Percentiles rank a stretch among this genome's conserved stretches.
phyloP scores from a whole-genome alignment of 2,888 invertebrate genomes.

The Campoplex capitator region DNA sequence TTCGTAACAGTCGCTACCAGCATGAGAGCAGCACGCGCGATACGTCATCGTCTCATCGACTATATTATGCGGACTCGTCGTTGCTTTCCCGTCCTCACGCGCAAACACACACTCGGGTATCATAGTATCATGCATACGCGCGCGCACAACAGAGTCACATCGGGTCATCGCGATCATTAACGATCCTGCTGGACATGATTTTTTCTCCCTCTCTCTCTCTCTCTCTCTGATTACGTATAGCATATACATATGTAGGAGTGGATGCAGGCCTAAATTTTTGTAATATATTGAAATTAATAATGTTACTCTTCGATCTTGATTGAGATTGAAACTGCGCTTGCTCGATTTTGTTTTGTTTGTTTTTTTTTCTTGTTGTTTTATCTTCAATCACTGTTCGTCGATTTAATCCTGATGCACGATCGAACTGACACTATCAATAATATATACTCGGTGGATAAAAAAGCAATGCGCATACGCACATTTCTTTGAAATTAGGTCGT shows the following conservation, averaged over 20 bases:
- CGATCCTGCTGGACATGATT: background rate
- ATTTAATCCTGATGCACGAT: slow-evolving; percentile 43
- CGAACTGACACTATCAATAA: background rate
- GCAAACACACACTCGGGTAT: background rate
- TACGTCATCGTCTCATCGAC: slow-evolving; percentile 63
- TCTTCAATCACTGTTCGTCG: slow-evolving; percentile 24
- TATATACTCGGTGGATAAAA: slow-evolving; percentile 25
- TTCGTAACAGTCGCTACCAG: slow-evolving; percentile 64
- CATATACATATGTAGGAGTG: too few relatives aligned
- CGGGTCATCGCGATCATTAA: slow-evolving; percentile 57
- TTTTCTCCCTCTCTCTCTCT: too few relatives aligned
- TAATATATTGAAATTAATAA: too few relatives aligned
- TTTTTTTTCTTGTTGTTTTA: background rate
- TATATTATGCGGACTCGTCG: background rate
- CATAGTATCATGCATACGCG: background rate
- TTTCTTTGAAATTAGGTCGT: background rate
- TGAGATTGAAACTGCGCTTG: background rate
- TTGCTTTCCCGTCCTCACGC: slow-evolving; percentile 55
- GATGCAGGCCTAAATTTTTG: too few relatives aligned
- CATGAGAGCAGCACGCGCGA: slow-evolving; percentile 59
- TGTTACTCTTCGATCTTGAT: too few relatives aligned
- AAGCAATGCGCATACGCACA: background rate
- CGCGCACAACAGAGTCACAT: slow-evolving; percentile 22
- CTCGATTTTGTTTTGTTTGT: background rate
- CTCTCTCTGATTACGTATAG: too few relatives aligned